These are phyloP conservation scores for Megalurothrips usitatus DNA, from an alignment of 2,888 invertebrate species.

Conservation along the genomic window DNA sequence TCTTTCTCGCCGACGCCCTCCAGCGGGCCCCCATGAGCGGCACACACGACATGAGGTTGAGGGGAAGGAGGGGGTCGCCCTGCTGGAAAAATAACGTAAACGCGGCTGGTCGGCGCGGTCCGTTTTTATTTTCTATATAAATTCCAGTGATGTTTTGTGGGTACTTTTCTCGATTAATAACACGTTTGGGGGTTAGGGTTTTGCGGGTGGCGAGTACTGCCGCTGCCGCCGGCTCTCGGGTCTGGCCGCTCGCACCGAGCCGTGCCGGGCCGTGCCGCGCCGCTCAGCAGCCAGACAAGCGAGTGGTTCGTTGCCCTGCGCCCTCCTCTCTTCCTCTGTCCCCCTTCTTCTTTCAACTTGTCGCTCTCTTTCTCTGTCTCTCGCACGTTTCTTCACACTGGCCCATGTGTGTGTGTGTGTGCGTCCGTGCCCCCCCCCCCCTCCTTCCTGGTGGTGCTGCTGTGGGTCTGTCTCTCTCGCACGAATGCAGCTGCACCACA, in stretches of 20 bases:
- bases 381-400: neutral
- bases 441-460: too few relatives aligned
- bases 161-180: too few relatives aligned
- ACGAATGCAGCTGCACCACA: neutral
- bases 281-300: neutral
- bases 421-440: too few relatives aligned
- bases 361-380: neutral
- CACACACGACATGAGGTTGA: too few relatives aligned
- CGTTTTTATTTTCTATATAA: too few relatives aligned
- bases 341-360: neutral
- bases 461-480: neutral
- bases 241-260: neutral
- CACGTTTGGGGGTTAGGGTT: too few relatives aligned
- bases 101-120: too few relatives aligned
- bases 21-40: too few relatives aligned
- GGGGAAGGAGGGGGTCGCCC: too few relatives aligned
- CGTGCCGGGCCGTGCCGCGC: neutral
- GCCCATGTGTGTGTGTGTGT: neutral
- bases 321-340: neutral
- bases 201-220: neutral
- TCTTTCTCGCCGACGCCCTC: too few relatives aligned
- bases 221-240: neutral
- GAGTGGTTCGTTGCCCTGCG: slow-evolving; percentile 6
- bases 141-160: too few relatives aligned
- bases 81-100: too few relatives aligned